Conservation (phyloP, 2,888 invertebrate genomes). For the Tuberolachnus salignus region DNA sequence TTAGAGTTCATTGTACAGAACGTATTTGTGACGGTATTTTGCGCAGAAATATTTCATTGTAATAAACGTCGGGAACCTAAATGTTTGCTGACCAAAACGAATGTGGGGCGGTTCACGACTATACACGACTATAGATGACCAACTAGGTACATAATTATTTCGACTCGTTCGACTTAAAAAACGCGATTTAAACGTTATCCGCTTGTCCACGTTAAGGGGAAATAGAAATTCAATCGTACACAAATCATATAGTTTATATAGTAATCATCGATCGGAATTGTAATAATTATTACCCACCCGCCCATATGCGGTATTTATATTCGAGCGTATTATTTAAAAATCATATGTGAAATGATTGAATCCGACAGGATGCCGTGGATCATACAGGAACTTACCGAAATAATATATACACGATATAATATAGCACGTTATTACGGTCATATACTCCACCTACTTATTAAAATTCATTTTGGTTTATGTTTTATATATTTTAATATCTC, state of each 20-base stretch:
- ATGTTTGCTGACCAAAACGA: constrained; percentile 38
- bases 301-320: too few species aligned
- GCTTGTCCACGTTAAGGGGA: too few species aligned
- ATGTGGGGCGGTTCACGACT: background rate
- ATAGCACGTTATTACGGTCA: too few species aligned
- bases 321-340: background rate
- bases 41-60: background rate
- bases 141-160: constrained; percentile 28
- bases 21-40: background rate
- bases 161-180: background rate
- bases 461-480: too few species aligned
- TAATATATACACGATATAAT: too few species aligned
- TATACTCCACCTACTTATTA: too few species aligned
- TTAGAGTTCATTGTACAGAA: constrained; percentile 1
- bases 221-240: too few species aligned
- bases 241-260: background rate
- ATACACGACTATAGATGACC: background rate
- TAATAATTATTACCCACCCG: background rate
- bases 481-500: too few species aligned
- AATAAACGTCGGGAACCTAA: constrained; percentile 30
- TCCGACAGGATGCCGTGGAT: too few species aligned
- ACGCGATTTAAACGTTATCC: background rate
- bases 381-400: too few species aligned
- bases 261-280: too few species aligned
- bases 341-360: background rate